A percentile compares a stretch with the other conserved stretches of the same genome.
Evolutionary conservation across 1,140 invertebrate species (phyloP).

Genomic region (Fopius arisanus): DNA sequence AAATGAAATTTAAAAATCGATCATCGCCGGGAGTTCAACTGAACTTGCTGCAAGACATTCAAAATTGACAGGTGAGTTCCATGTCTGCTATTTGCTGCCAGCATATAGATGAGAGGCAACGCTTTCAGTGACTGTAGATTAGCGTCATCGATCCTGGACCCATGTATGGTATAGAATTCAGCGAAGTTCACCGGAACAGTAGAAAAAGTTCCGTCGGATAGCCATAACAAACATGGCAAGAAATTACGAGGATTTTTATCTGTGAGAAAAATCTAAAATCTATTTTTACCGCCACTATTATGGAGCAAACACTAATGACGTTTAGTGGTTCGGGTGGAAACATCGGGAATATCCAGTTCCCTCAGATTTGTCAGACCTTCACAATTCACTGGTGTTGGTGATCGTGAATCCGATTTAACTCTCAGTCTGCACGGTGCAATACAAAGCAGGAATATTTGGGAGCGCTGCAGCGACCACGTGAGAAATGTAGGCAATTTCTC

Average conservation of each 20-base stretch:
- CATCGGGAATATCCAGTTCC: background rate
- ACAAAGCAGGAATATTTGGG: background rate
- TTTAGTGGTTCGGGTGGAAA: background rate
- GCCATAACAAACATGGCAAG: constrained; percentile 1
- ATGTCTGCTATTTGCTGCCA: constrained; percentile 3
- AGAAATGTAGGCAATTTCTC: background rate
- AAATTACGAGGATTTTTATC: background rate
- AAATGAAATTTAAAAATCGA: constrained; percentile 20
- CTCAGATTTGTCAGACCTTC: background rate
- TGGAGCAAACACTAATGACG: background rate
- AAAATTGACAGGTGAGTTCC: background rate
- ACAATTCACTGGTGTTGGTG: background rate
- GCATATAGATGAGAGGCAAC: constrained; percentile 22
- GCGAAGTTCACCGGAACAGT: constrained; percentile 19
- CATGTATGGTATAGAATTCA: constrained; percentile 34
- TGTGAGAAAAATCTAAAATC: background rate
- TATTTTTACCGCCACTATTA: background rate
- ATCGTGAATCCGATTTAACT: background rate
- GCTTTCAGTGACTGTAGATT: background rate
- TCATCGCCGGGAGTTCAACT: constrained; percentile 8
- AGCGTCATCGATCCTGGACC: background rate
- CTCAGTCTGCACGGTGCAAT: background rate
- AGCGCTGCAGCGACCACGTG: background rate
- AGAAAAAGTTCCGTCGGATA: constrained; percentile 34
- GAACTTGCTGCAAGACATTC: background rate